Base-by-base conservation (phyloP, 1,140 invertebrate genomes). In the Magallana gigas region DNA sequence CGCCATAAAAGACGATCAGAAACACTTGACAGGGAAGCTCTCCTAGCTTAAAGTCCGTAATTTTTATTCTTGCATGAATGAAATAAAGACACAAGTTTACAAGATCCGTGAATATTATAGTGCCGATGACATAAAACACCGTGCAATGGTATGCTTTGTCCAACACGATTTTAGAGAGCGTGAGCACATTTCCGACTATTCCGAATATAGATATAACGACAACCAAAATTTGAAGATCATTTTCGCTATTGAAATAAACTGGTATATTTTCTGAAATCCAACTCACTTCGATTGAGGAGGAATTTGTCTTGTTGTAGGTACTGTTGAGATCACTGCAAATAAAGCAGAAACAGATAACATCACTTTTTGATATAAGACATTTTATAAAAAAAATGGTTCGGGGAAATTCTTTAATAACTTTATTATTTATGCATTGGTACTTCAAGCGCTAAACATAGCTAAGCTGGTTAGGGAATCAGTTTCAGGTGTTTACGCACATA, bases 1-100 rank as follows among this genome's bases (percentile, higher is more conserved):
- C 68, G 23, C 68, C 68, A 36, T 76, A 76, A 76, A 76, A 76
- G 11, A 29, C 68, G 12, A 76, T 29, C 68, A 76, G 8, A 76
- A 76, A 76, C 12, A 29, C 36, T 11, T 18, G 23, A 11, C 68
- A 76, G 8, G 68, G 68, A 4, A 76, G 23, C 14, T 76, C 8
- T 36, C 36, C 68, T 23, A 23, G 36, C 36, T 48, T 48, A 48
- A 48, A 48, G 36, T 48, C 36, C 36, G 36, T 5, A 48, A 48
- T 48, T 48, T 48, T 2, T 12, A 23, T 9, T 76, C 23, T 29
- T 7, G 68, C 68, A 76, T 76, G 68, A 76, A 76, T 11, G 12
- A 76, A 29, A 29, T 76, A 76, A 29, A 76, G 68, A 12, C 23
- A 8, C 23, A 76, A 29, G 36, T 76, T 76, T 23, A 76, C 68